A percentile compares a stretch with the other conserved stretches of the same genome.
Conservation (phyloP, 2,797 vertebrate genomes). For the Zalophus californianus region DNA sequence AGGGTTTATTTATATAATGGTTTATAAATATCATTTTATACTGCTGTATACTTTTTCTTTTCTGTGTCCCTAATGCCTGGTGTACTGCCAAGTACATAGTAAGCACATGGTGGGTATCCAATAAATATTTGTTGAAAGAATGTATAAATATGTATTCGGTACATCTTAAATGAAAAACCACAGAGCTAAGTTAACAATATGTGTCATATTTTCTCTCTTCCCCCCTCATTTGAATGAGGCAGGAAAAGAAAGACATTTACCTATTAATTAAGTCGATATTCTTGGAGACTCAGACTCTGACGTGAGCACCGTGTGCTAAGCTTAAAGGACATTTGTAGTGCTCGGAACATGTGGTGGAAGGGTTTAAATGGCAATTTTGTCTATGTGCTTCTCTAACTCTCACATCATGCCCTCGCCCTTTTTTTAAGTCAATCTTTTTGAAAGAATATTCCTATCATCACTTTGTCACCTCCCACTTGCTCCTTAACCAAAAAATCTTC, state of each 20-base stretch:
- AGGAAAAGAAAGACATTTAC: conserved; percentile 48
- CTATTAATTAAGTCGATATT: background rate
- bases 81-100: conserved; percentile 24
- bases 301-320: background rate
- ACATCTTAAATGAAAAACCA: conserved; percentile 65
- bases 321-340: background rate
- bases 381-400: background rate
- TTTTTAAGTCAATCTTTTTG: background rate
- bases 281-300: conserved; percentile 1
- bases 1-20: conserved; percentile 56
- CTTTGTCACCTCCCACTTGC: background rate
- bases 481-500: conserved; percentile 41
- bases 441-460: background rate
- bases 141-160: conserved; percentile 44
- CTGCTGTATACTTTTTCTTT: conserved; percentile 51
- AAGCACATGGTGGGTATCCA: conserved; percentile 42
- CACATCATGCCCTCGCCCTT: background rate
- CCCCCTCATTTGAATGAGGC: conserved; percentile 2
- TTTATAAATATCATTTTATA: conserved; percentile 63
- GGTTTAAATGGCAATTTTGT: background rate
- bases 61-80: background rate
- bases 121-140: conserved; percentile 58
- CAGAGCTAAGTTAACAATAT: conserved; percentile 24
- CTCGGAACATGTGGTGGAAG: background rate
- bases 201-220: background rate